Evolutionary conservation across 2,113 vertebrate species (phyloP).

Genomic region (Sarotherodon lohbergeri): DNA sequence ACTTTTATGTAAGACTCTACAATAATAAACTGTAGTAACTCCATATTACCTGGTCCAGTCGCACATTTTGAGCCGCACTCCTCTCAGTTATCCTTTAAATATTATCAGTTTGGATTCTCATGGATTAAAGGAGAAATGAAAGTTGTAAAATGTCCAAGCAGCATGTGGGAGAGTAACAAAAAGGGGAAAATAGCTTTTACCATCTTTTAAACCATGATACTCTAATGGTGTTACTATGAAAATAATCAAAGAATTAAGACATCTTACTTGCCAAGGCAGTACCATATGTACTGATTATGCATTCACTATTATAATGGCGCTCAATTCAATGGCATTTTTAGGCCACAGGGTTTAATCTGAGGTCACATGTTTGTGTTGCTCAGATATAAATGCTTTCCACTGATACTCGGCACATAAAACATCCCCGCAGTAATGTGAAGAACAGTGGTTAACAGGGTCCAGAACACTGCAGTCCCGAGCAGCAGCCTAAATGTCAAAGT

Average conservation of each 20-base stretch:
- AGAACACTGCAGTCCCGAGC: neutral
- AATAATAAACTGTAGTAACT: neutral
- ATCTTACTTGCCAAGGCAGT: neutral
- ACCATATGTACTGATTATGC: neutral
- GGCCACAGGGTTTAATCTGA: neutral
- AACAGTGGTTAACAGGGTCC: fast-evolving
- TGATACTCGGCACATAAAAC: neutral
- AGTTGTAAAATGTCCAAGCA: neutral
- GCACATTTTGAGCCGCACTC: neutral
- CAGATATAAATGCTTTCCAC: neutral
- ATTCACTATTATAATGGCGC: neutral
- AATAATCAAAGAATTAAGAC: neutral
- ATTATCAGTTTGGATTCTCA: fast-evolving
- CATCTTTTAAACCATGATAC: neutral
- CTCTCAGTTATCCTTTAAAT: neutral
- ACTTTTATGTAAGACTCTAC: neutral
- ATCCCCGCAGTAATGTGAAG: neutral
- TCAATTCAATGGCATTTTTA: neutral
- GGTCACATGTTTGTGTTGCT: neutral
- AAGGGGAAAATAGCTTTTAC: fast-evolving
- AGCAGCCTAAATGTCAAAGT: neutral
- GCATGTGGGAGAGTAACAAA: neutral
- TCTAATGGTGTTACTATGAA: too few species aligned
- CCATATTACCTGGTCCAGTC: neutral
- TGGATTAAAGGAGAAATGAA: neutral